Evolutionary conservation across 2,888 invertebrate species (phyloP), one percentile per base, ranked within the genome.

Genomic region (Chymomyza caudatula): DNA sequence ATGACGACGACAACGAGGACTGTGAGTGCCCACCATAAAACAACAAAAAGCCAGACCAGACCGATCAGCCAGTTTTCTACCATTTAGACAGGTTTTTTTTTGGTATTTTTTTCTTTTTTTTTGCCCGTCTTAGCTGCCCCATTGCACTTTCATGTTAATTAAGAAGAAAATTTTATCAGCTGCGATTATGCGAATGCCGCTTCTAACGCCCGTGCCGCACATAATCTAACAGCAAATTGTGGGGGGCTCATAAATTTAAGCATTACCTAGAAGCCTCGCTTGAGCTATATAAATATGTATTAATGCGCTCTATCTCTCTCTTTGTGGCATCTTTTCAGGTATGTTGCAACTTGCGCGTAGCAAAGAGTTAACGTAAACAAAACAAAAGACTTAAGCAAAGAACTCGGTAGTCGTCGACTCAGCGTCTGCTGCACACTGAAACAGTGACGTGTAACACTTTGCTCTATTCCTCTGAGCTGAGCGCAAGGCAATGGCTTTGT

Each of bases 311-410:
- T 49, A n/a, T 54, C 15, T 56, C 2, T 74, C 17, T 60, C 11
- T 61, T 53, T 49, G 19, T 57, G 53, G 15, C 66, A 13, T 56
- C 52, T 11, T 86, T 86, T 2, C 78, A 82, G 86, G 82, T 82
- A 82, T 81, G 86, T 85, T 76, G 60, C 65, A 77, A 67, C 51
- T 56, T 42, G 60, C 42, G 52, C 63, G 51, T 67, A 61, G 52
- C 29, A 70, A 65, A 60, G 42, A 43, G n/a, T 51, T 25, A 44
- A 51, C 56, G 19, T 19, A 47, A 56, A 15, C 42, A 60, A 80
- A 66, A 75, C 85, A 67, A 86, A 88, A 88, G 86, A 88, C 86
- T 87, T 85, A 83, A 78, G 85, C 74, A 77, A 85, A 75, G 61
- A 88, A 86, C 29, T 37, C 11, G 11, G 29, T 11, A 37, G 11